Base-by-base conservation (phyloP, 2,797 vertebrate genomes). In the Pteronotus mesoamericanus region DNA sequence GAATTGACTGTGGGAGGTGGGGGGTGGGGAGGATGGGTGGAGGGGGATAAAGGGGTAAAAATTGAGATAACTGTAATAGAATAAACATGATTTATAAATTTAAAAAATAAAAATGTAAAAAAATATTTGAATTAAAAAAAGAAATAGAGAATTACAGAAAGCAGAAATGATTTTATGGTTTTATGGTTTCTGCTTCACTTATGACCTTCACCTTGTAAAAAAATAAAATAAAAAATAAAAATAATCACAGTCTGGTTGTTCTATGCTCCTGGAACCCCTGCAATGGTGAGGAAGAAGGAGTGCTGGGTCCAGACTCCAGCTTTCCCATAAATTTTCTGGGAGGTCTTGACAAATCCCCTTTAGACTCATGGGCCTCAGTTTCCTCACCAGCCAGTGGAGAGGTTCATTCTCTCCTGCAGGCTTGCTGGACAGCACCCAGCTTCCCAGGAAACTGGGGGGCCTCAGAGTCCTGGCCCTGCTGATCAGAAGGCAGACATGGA, bases 121-220 rank as follows among this genome's bases (percentile, higher is more conserved):
- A n/a, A n/a, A n/a, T n/a, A n/a, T n/a, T n/a, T n/a, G n/a, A 71
- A 68, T n/a, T n/a, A n/a, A n/a, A n/a, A n/a, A n/a, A n/a, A n/a
- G n/a, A n/a, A n/a, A n/a, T n/a, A n/a, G n/a, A 94, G 72, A 94
- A 94, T 83, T 51, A 83, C 83, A 77, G 85, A 86, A 90, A 93
- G 78, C 74, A 96, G 85, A 79, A 89, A 77, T 68, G 34, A 19
- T 84, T 86, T 93, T 68, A 91, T 71, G 86, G 46, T 72, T 83
- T 95, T 37, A 72, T 71, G 89, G 89, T 66, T 93, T 96, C 79
- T 94, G 74, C 42, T 29, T 93, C 91, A 69, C 22, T 79, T 64
- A 59, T n/a, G 96, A 94, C 94, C 85, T 96, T 94, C 93, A 86
- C 69, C 84, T 94, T 94, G 71, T 44, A 34, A 96, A 84, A 86